phyloP scores from a whole-genome alignment of 2,888 invertebrate genomes.

The Dascillus cervinus region DNA sequence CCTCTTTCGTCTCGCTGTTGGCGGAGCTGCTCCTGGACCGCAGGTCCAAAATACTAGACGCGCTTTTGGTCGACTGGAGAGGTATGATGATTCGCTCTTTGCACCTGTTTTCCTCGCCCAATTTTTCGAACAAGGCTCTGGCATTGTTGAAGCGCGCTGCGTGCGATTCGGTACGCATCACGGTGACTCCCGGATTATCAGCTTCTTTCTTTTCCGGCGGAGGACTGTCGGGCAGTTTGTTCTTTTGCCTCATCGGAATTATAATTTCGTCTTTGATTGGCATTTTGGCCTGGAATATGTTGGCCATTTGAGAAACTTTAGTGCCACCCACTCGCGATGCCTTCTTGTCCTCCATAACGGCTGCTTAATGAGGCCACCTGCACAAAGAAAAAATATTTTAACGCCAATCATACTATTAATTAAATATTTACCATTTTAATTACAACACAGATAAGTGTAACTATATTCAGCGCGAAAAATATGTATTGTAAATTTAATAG shows the following conservation, averaged over 20 bases:
- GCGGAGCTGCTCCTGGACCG: slow-evolving; percentile 61
- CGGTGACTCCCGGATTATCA: slow-evolving; percentile 47
- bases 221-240: slow-evolving; percentile 25
- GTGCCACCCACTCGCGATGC: slow-evolving; percentile 47
- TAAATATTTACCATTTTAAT: too few species aligned
- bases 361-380: not conserved
- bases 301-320: slow-evolving; percentile 87
- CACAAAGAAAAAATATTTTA: slow-evolving; percentile 1
- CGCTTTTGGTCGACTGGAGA: slow-evolving; percentile 39
- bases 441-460: too few species aligned
- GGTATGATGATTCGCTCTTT: slow-evolving; percentile 28
- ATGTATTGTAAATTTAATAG: too few species aligned
- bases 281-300: slow-evolving; percentile 61
- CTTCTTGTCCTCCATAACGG: slow-evolving; percentile 39
- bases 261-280: slow-evolving; percentile 15
- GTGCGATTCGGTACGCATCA: slow-evolving; percentile 81
- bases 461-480: too few species aligned
- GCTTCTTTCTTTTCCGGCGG: slow-evolving; percentile 29
- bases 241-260: slow-evolving; percentile 12
- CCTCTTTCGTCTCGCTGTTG: slow-evolving; percentile 54
- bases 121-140: slow-evolving; percentile 82
- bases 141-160: slow-evolving; percentile 88
- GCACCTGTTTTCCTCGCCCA: slow-evolving; percentile 65
- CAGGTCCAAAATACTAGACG: slow-evolving; percentile 46
- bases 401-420: too few species aligned